Conservation (phyloP, 2,888 invertebrate species). For the Machimus rusticus region DNA sequence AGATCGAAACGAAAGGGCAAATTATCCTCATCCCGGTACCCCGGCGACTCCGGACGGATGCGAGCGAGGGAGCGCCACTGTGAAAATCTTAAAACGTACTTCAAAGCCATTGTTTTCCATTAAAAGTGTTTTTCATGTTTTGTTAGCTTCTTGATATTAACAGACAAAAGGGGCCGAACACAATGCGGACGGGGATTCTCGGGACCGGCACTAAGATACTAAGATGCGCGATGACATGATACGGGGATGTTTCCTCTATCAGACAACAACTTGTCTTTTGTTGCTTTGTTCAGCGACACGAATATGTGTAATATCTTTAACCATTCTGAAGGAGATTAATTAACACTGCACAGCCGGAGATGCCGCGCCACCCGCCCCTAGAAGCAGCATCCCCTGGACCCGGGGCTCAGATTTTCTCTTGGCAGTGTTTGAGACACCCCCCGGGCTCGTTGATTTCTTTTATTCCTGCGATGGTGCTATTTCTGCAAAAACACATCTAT, state of each 20-base stretch:
- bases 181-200: not conserved
- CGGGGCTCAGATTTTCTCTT: not conserved
- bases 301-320: constrained; percentile 8
- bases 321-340: not conserved
- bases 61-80: not conserved
- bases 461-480: not conserved
- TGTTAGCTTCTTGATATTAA: not conserved
- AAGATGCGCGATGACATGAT: not conserved
- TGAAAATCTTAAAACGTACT: not conserved
- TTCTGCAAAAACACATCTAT: not conserved
- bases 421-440: not conserved
- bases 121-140: constrained; percentile 9
- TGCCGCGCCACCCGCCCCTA: not conserved
- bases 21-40: not conserved
- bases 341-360: not conserved
- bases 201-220: not conserved
- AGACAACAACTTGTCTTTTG: not conserved
- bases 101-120: constrained; percentile 15
- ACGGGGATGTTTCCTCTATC: not conserved
- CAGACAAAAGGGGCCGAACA: not conserved
- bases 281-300: not conserved
- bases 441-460: not conserved
- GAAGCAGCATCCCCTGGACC: not conserved
- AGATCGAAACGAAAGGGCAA: not conserved
- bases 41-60: not conserved